Evolutionary conservation across 2,113 vertebrate species (phyloP), one percentile per base, ranked within the genome.

Genomic region (Spermophilus dauricus): DNA sequence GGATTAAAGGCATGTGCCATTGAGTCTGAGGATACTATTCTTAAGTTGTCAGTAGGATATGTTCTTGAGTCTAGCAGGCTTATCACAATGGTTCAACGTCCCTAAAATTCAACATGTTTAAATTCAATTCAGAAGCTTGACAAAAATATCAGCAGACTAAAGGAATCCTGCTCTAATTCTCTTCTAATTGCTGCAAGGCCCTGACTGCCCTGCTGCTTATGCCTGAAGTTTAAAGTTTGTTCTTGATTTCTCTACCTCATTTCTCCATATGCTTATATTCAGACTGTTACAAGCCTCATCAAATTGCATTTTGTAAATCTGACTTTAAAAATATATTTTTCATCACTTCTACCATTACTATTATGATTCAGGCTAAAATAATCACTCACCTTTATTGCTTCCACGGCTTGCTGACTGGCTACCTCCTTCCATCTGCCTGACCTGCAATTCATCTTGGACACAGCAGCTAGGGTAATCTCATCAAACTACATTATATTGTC

Each of bases 291-390:
- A 80, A 89, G 53, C 0, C 22, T 8, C 58, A 56, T 72, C 80
- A 72, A 85, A 82, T 42, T 56, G 42, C 20, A 61, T 51, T 72
- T 96, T 51, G 67, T 76, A 87, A 65, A 90, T 75, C 72, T 58
- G n/a, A 96, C 67, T 77, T 24, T 14, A 24, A 53, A 30, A 83
- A 86, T 82, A 32, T 63, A 61, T 80, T 95, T 91, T 39, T 93
- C 69, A 78, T 61, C 65, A 42, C 39, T 94, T 78, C 53, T 10
- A 72, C 8, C 2, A 65, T 73, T 82, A 63, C 26, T 34, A 42
- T 45, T 70, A 1, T 75, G 73, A 78, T 53, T 4, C 10, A 76
- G 45, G 34, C 34, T 86, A 67, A 92, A 83, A 39, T 58, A 65
- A 69, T n/a, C 56, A 65, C 22, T 94, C 24, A 32, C 3, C n/a